Conservation (phyloP, 2,113 vertebrate genomes). For the Pterocles gutturalis region DNA sequence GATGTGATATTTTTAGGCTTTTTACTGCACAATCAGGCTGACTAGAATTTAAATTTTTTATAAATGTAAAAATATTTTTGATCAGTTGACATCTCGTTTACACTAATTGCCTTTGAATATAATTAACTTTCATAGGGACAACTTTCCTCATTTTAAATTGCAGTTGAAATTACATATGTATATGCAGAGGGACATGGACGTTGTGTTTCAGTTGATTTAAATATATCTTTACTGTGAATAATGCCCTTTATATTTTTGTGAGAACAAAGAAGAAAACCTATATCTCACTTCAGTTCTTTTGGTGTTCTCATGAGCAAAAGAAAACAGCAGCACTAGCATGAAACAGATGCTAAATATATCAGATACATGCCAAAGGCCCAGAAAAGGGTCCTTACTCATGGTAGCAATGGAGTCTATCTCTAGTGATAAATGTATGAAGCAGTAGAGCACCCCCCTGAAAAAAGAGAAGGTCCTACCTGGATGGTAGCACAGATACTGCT, state of each 20-base stretch:
- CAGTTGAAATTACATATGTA: not conserved
- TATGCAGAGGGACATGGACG: not conserved
- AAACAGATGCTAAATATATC: not conserved
- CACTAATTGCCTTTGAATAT: not conserved
- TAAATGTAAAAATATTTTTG: constrained; percentile 30
- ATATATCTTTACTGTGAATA: not conserved
- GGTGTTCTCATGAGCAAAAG: not conserved
- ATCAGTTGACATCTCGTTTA: not conserved
- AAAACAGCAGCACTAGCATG: not conserved
- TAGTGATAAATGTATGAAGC: not conserved
- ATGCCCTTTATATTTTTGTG: not conserved
- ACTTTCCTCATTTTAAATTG: constrained; percentile 5
- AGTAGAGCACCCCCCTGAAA: not conserved
- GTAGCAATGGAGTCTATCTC: not conserved
- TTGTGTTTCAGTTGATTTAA: not conserved
- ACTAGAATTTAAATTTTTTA: constrained; percentile 39
- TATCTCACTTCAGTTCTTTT: not conserved
- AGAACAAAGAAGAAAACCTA: not conserved
- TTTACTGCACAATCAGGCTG: not conserved
- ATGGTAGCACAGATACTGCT: not conserved
- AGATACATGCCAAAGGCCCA: not conserved
- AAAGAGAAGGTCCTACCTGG: not conserved
- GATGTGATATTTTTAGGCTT: constrained; percentile 7
- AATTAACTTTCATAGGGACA: constrained; percentile 3
- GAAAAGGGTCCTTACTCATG: not conserved